Evolutionary conservation across 2,113 vertebrate genomes (phyloP), one percentile per base, ranked within the genome.

Genomic region (Mus pahari): DNA sequence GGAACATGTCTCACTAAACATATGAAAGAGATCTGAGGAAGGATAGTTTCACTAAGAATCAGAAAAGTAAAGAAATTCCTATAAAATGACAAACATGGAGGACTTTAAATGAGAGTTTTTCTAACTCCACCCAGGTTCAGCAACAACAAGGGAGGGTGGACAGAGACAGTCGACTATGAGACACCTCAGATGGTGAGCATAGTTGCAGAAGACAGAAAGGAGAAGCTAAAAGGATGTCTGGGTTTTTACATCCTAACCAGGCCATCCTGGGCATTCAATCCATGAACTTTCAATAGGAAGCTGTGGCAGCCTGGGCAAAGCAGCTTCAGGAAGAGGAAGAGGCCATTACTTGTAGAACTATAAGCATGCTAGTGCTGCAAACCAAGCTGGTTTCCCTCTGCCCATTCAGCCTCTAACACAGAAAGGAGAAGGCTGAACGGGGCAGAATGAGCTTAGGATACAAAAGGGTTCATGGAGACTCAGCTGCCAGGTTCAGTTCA

Each of bases 81-180:
- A 11, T 26, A 53, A 36, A 39, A 90, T 39, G 45, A 42, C 7
- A 7, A 60, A 22, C 19, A 53, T 0, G 10, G 42, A 26, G 20
- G 3, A 9, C 33, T 86, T n/a, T 62, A 45, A 50, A 68, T 8
- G 36, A 94, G 31, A 14, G 22, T 66, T 11, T 53, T 48, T 39
- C 53, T 88, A 53, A 45, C 58, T 55, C n/a, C 14, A 48, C 26
- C 7, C 45, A 73, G 24, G 26, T 24, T 24, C 28, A 6, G 77
- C 60, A 8, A 79, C 36, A 71, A 60, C 1, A 26, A 33, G 13
- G 0, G 1, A 33, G 45, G 45, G 3, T 3, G 13, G 13, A 64
- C 3, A 48, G 9, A 60, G 42, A 45, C 16, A 6, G 3, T 33
- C 16, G 8, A 28, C 16, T 0, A 11, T 0, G 3, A 3, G 39